Conservation (phyloP, 2,113 vertebrate species). For the Ameiurus melas region DNA sequence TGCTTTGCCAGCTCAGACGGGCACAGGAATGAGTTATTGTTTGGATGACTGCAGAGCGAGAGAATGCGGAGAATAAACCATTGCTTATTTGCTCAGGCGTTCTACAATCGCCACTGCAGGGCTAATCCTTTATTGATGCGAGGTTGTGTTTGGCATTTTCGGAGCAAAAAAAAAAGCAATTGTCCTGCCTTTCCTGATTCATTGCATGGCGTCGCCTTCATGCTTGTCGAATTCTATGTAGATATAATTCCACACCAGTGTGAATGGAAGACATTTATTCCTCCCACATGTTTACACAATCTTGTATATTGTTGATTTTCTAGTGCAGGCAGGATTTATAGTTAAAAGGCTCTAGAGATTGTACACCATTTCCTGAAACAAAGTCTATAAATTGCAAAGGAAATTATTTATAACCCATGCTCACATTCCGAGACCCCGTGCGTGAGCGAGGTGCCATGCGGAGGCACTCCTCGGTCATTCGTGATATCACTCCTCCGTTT, state of each 20-base stretch:
- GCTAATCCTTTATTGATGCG: constrained; percentile 41
- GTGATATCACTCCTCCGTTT: not conserved
- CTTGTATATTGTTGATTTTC: not conserved
- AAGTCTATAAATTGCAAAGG: not conserved
- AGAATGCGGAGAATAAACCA: constrained; percentile 28
- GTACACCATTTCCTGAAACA: not conserved
- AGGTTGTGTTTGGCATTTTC: constrained; percentile 36
- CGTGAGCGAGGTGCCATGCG: not conserved
- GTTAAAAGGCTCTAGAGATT: not conserved
- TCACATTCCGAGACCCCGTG: not conserved
- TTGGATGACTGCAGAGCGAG: constrained; percentile 13
- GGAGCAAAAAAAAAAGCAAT: constrained; percentile 7
- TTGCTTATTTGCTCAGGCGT: constrained; percentile 36
- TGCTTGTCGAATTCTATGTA: constrained; percentile 12
- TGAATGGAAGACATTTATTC: constrained; percentile 23
- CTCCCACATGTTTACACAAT: constrained; percentile 20
- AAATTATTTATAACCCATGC: not conserved
- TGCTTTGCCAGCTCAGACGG: constrained; percentile 27
- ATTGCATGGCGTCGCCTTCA: not conserved
- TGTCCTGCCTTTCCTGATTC: constrained; percentile 35
- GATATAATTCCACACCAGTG: constrained; percentile 10
- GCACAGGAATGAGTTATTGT: constrained; percentile 36
- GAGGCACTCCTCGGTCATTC: not conserved
- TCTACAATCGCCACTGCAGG: constrained; percentile 5
- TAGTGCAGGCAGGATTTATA: not conserved